Evolutionary conservation across 2,113 vertebrate genomes (phyloP), one percentile per base, ranked within the genome.

Genomic region (Lutjanus erythropterus): DNA sequence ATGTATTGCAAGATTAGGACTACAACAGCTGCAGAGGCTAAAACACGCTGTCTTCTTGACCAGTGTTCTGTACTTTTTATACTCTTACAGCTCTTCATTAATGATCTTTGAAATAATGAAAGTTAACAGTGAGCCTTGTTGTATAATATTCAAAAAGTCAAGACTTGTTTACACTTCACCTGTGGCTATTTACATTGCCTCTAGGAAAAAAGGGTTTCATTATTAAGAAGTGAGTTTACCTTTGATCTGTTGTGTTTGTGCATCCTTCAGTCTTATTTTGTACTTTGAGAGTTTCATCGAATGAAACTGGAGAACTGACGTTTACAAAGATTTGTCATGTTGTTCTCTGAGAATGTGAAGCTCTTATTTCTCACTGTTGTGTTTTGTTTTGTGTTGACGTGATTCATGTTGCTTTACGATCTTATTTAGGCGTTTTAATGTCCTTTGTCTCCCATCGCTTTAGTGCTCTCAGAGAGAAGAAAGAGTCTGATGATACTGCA

Each of bases 111-210:
- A 74, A 76, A 60, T 78, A 44, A 83, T 80, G 69, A 58, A 58
- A 80, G 66, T 69, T 19, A 80, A 85, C 55, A 56, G 71, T 75
- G 42, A 89, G 81, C 88, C 81, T 92, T 92, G 75, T 76, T 84
- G 74, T 91, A 86, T 79, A 78, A 83, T 88, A 87, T 79, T 86
- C 69, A 86, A 88, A 86, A 88, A 89, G 89, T 89, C 89, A 90
- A 89, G 83, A 90, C 84, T 79, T 94, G 93, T 94, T 94, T 94
- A 94, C 93, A 93, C 75, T 82, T 80, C 58, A 88, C 52, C 81
- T 84, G 76, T 82, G 85, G 83, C 86, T 78, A 62, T 70, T 86
- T 64, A 49, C 81, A 73, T 86, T 49, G 64, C 78, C 74, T 86
- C 74, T 58, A 75, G 81, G 42, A 80, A 46, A 41, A 88, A 74